A percentile compares a stretch with the other conserved stretches of the same genome.
Conservation (phyloP, 2,888 invertebrate genomes). For the Phragmatobia fuliginosa region DNA sequence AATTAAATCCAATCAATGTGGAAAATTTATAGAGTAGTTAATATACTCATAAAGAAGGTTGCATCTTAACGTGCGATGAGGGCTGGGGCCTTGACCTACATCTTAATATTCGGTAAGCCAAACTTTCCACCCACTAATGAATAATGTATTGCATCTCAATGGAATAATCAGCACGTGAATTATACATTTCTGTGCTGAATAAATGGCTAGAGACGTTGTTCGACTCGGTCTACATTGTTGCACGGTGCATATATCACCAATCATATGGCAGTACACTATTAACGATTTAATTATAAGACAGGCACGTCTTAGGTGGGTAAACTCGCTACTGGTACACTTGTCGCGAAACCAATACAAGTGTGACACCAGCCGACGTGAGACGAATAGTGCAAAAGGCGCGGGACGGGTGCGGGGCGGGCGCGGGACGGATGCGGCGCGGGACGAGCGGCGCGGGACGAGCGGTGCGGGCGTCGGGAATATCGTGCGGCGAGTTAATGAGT, state of each 20-base stretch:
- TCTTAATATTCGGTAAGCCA: conserved; percentile 69
- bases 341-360: conserved; percentile 10
- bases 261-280: neutral
- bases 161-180: conserved; percentile 39
- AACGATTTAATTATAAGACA: neutral
- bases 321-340: neutral
- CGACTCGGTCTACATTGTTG: neutral
- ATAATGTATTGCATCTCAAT: conserved; percentile 61
- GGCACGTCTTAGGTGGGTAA: neutral
- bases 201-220: neutral
- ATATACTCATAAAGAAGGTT: conserved; percentile 64
- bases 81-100: conserved; percentile 67
- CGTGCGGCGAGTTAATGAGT: conserved; percentile 65
- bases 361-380: conserved; percentile 1
- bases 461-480: conserved; percentile 30
- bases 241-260: neutral
- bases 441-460: conserved; percentile 13
- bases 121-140: conserved; percentile 72
- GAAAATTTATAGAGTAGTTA: conserved; percentile 61
- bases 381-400: conserved; percentile 2
- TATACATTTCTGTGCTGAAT: neutral
- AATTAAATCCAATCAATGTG: conserved; percentile 39
- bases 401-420: neutral
- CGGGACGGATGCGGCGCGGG: conserved; percentile 1
- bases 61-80: conserved; percentile 60